Percentiles rank a stretch among this genome's conserved stretches.
Evolutionary conservation across 2,888 invertebrate genomes (phyloP).

Genomic region (Kryphioiulus occultus): DNA sequence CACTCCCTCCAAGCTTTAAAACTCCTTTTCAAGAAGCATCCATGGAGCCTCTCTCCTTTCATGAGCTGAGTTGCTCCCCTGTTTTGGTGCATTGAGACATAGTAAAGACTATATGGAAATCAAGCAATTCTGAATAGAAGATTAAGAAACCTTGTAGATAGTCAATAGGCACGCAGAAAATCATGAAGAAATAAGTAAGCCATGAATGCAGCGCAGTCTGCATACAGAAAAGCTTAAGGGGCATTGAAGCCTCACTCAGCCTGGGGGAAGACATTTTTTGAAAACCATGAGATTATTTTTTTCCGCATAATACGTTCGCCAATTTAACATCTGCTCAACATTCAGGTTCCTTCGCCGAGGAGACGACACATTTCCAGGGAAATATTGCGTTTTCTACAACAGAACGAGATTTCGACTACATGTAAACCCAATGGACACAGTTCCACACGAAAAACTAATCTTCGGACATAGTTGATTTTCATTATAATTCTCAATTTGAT

Average conservation of each 20-base stretch:
- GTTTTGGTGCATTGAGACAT: constrained; percentile 44
- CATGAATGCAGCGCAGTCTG: constrained; percentile 26
- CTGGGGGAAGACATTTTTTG: background rate
- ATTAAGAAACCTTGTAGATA: constrained; percentile 41
- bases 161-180: constrained; percentile 31
- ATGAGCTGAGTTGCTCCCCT: constrained; percentile 33
- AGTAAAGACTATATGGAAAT: constrained; percentile 45
- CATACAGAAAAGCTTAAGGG: constrained; percentile 24
- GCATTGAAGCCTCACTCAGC: background rate
- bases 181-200: constrained; percentile 43
- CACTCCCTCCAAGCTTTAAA: constrained; percentile 13
- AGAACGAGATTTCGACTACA: background rate
- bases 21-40: constrained; percentile 6
- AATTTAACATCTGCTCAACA: background rate
- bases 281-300: constrained; percentile 9
- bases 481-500: background rate
- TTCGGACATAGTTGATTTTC: background rate
- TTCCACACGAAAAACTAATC: background rate
- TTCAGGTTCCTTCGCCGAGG: background rate
- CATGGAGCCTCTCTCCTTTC: background rate
- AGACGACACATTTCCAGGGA: background rate
- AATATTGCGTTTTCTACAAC: background rate
- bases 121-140: constrained; percentile 42
- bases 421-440: background rate
- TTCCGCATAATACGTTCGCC: background rate